phyloP scores from a whole-genome alignment of 2,888 invertebrate genomes.

The Dinocampus coccinellae region DNA sequence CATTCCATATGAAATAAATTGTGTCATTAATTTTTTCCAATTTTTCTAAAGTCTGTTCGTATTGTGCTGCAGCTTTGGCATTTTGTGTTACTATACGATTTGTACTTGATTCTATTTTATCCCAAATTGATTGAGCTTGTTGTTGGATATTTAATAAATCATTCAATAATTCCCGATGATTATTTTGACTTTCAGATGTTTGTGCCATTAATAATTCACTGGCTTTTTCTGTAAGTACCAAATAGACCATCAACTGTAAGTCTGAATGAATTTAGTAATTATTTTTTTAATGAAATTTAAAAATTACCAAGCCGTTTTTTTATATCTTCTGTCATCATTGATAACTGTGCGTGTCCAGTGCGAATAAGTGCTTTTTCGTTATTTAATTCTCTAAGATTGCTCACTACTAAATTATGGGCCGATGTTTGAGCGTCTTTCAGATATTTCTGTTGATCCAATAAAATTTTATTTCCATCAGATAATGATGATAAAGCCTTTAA shows the following conservation, averaged over 20 bases:
- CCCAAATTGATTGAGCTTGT: slow-evolving; percentile 72
- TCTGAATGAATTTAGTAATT: not conserved
- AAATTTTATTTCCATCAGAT: slow-evolving; percentile 68
- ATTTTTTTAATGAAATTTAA: not conserved
- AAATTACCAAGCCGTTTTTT: slow-evolving; percentile 71
- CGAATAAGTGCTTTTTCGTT: slow-evolving; percentile 75
- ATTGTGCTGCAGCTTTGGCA: slow-evolving; percentile 69
- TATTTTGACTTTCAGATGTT: slow-evolving; percentile 69
- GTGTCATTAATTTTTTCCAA: slow-evolving; percentile 72
- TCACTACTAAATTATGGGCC: slow-evolving; percentile 71
- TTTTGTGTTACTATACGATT: slow-evolving; percentile 70
- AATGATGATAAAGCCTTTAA: slow-evolving; percentile 68
- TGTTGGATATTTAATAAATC: slow-evolving; percentile 73
- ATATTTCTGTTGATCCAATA: slow-evolving; percentile 72
- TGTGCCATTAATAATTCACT: slow-evolving; percentile 71
- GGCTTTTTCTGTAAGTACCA: slow-evolving; percentile 67
- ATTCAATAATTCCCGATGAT: slow-evolving; percentile 72
- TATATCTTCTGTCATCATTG: slow-evolving; percentile 72
- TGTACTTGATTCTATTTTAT: slow-evolving; percentile 70
- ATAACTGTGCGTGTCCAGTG: slow-evolving; percentile 73
- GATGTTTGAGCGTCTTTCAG: slow-evolving; percentile 70
- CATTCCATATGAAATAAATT: slow-evolving; percentile 65
- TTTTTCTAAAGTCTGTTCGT: slow-evolving; percentile 70
- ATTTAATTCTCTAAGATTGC: slow-evolving; percentile 73
- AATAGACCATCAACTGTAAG: slow-evolving; percentile 15